These are phyloP conservation scores for Lithobates sylvaticus DNA, from an alignment of 2,797 vertebrate species.

Conservation along the genomic window DNA sequence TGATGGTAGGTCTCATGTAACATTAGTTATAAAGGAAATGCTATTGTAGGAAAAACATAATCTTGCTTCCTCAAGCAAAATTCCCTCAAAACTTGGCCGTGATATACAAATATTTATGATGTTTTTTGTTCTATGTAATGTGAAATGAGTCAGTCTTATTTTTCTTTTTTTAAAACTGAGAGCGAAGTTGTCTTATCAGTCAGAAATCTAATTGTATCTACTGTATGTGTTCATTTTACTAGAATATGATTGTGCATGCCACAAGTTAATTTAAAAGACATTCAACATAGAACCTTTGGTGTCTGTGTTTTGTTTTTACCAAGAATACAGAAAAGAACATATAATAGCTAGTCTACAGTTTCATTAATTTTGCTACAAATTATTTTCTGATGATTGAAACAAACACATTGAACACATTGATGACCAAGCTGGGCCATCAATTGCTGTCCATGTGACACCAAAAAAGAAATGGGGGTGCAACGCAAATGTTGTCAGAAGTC, in stretches of 20 bases:
- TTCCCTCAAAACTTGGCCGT: neutral
- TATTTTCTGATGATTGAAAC: too few relatives aligned
- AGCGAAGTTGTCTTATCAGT: slow-evolving; percentile 16
- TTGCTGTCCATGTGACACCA: too few relatives aligned
- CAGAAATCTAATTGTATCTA: neutral
- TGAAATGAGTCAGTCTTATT: slow-evolving; percentile 16
- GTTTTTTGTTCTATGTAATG: neutral
- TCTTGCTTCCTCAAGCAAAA: neutral
- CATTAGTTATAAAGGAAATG: neutral
- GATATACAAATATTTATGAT: neutral
- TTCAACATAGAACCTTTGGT: neutral
- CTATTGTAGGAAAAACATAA: neutral
- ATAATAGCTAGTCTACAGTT: too few relatives aligned
- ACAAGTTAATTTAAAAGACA: neutral
- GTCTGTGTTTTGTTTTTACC: too few relatives aligned
- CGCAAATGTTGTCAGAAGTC: too few relatives aligned
- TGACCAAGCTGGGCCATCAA: too few relatives aligned
- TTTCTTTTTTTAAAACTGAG: neutral
- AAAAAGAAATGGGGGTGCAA: too few relatives aligned
- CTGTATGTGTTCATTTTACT: slow-evolving; percentile 6
- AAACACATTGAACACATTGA: too few relatives aligned
- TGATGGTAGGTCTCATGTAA: neutral
- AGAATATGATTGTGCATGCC: slow-evolving; percentile 1
- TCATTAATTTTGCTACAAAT: too few relatives aligned
- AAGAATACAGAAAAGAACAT: too few relatives aligned